Conservation (phyloP, 2,888 invertebrate species). For the Malacosoma neustria region DNA sequence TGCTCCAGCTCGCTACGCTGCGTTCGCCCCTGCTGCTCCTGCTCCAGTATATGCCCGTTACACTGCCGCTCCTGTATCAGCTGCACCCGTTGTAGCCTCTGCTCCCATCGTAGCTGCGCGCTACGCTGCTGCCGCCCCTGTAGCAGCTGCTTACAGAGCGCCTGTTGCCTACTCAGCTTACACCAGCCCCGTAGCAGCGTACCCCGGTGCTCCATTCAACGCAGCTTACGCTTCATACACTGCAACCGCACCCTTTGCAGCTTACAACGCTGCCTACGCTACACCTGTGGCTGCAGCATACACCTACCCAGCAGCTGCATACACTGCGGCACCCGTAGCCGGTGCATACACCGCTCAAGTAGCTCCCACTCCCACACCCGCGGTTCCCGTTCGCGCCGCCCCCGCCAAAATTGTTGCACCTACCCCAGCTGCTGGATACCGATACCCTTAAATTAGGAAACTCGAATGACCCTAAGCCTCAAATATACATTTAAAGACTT, state of each 20-base stretch:
- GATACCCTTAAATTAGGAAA: slow-evolving; percentile 43
- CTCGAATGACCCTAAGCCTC: slow-evolving; percentile 28
- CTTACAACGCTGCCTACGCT: slow-evolving; percentile 11
- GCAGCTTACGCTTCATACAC: slow-evolving; percentile 21
- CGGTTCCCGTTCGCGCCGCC: slow-evolving; percentile 76
- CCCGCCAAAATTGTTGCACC: slow-evolving; percentile 77
- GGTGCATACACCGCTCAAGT: slow-evolving; percentile 21
- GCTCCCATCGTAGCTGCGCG: slow-evolving; percentile 27
- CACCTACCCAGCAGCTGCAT: slow-evolving; percentile 15
- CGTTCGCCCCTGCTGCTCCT: slow-evolving; percentile 18
- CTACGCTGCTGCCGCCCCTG: slow-evolving; percentile 24
- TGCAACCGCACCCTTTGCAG: slow-evolving; percentile 14
- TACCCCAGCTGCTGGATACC: slow-evolving; percentile 43
- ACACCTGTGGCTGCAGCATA: slow-evolving; percentile 15
- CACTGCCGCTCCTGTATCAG: slow-evolving; percentile 16
- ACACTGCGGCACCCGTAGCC: slow-evolving; percentile 14
- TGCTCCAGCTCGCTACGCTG: slow-evolving; percentile 17
- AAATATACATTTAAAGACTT: slow-evolving; percentile 44
- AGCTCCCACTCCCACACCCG: slow-evolving; percentile 61
- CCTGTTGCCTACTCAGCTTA: no score
- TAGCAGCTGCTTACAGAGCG: slow-evolving; percentile 17
- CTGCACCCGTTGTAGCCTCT: slow-evolving; percentile 16
- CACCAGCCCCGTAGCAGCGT: slow-evolving; percentile 14
- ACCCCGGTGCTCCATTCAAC: slow-evolving; percentile 19
- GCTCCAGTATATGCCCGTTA: slow-evolving; percentile 7